Conservation (phyloP, 2,888 invertebrate genomes). For the Meloe dianella region DNA sequence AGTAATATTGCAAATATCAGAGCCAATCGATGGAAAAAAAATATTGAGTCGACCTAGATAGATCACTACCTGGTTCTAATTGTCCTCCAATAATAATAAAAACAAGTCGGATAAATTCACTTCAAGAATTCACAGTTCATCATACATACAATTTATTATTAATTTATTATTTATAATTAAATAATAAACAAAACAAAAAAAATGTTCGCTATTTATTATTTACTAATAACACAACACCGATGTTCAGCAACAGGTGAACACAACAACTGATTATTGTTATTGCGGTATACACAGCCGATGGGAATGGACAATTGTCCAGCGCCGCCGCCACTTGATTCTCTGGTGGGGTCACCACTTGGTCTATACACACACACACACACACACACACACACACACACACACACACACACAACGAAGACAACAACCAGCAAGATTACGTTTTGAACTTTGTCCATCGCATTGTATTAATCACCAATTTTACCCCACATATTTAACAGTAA, state of each 20-base stretch:
- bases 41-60: constrained; percentile 4
- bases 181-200: not conserved
- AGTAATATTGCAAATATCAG: constrained; percentile 10
- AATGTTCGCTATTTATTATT: not conserved
- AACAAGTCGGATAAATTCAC: not conserved
- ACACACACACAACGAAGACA: not conserved
- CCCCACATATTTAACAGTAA: constrained; percentile 17
- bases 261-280: constrained; percentile 41
- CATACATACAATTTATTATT: not conserved
- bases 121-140: not conserved
- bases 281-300: constrained; percentile 20
- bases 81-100: not conserved
- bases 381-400: no score
- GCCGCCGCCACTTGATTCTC: constrained; percentile 14
- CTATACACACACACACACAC: constrained; percentile 15
- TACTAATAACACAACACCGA: constrained; percentile 4
- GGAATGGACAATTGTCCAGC: constrained; percentile 29
- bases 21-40: not conserved
- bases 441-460: constrained; percentile 13
- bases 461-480: constrained; percentile 20
- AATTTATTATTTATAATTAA: not conserved
- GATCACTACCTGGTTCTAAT: constrained; percentile 7
- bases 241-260: constrained; percentile 35
- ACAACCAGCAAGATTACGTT: not conserved
- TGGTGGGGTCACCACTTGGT: constrained; percentile 25